Evolutionary conservation across 2,888 invertebrate genomes (phyloP), one percentile per base, ranked within the genome.

Genomic region (Atethmia centrago): DNA sequence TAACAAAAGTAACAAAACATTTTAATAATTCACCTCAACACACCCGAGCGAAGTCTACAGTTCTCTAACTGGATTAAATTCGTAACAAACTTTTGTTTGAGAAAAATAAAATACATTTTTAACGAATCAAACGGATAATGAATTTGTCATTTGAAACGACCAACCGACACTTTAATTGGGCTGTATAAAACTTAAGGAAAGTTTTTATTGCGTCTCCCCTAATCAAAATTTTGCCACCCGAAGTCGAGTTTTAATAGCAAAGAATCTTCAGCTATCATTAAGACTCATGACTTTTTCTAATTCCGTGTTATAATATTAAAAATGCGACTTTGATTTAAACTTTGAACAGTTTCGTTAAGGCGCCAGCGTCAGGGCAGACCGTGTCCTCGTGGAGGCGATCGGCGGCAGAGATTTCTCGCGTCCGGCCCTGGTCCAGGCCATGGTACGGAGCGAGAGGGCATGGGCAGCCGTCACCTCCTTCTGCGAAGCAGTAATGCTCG

Each of bases 201-300:
- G 88, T 92, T 93, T 93, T 91, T 92, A 92, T 92, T 91, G 88
- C 90, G 89, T 90, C 88, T 80, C 88, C 88, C 85, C 85, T 92
- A 92, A 93, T 93, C 92, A 93, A 93, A 94, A 93, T 90, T 59
- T 90, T 90, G 82, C 81, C 86, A 83, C 81, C 85, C 80, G 66
- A 85, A 88, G 89, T 79, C 64, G 86, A 91, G 81, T 92, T 93
- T 90, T 90, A 89, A 89, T 89, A 88, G 83, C 82, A 79, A 61
- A 78, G 61, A 85, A 89, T 87, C 85, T 84, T 75, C 78, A 88
- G 84, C 77, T 89, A 87, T 89, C 88, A 88, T 89, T 86, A 89
- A 88, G 87, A 89, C 90, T 90, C 90, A 81, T 85, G 89, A 90
- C 87, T 90, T 90, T 90, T 87, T 84, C 67, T 71, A 82, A 85